Evolutionary conservation across 1,140 invertebrate genomes (phyloP).

Genomic region (Penaeus indicus): DNA sequence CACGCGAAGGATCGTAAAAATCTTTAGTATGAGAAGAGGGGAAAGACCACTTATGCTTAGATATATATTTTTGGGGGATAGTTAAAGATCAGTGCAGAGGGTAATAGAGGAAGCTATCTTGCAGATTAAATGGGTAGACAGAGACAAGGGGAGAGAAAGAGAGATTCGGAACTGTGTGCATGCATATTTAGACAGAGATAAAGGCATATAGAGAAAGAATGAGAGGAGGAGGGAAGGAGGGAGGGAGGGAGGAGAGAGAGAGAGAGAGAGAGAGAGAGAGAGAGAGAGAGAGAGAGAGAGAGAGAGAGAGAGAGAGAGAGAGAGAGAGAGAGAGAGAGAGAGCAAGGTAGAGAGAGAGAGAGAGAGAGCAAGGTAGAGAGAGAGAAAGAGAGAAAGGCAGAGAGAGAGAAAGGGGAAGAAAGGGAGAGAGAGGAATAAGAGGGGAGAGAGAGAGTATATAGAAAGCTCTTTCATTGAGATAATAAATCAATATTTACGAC

Average conservation of each 20-base stretch:
- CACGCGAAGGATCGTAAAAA: too few species aligned
- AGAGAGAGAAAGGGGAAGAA: background rate
- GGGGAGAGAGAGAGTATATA: too few species aligned
- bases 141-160: too few species aligned
- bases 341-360: background rate
- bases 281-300: background rate
- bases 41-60: too few species aligned
- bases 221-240: background rate
- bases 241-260: background rate
- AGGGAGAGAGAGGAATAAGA: background rate
- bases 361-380: background rate
- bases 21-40: too few species aligned
- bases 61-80: too few species aligned
- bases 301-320: conserved; percentile 5
- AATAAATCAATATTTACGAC: too few species aligned
- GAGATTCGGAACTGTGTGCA: background rate
- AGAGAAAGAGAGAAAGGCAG: background rate
- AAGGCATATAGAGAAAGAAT: background rate
- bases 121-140: too few species aligned
- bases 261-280: background rate
- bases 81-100: too few species aligned
- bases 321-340: background rate
- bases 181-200: background rate
- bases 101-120: too few species aligned
- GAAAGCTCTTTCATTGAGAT: too few species aligned